Evolutionary conservation across 2,113 vertebrate genomes (phyloP), one percentile per base, ranked within the genome.

Genomic region (Indri indri): DNA sequence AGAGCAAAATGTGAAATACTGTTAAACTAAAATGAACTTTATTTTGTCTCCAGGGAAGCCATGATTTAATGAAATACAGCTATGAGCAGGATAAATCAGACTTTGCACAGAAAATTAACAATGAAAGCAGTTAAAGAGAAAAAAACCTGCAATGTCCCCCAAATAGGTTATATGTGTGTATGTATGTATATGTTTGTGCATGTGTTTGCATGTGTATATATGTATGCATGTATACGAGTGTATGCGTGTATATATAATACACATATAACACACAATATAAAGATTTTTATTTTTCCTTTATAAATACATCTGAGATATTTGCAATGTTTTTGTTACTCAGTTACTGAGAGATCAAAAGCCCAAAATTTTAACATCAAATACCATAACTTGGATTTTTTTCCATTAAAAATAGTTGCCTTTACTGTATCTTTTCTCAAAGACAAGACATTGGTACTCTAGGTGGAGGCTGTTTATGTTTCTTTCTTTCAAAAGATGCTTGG

Each of bases 401-500:
- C 79, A 63, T 92, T 59, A n/a, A 32, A 97, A 74, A 65, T 23
- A 59, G 17, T 91, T 97, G 66, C 80, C 59, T 42, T 98, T 98
- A 63, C 84, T 95, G 1, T 97, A 34, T 76, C 76, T 93, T 86
- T 96, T 95, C 80, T 94, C 85, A 86, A 97, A 98, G 94, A 97
- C 42, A 22, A 98, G 91, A 52, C 37, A 42, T 97, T 89, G 94
- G 92, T 94, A 76, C 95, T 96, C 88, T 50, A 88, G 88, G 91
- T 95, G 93, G 97, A 98, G 95, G 80, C 96, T 98, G 98, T 98
- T 99, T 98, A 95, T 98, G 97, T 98, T 97, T 98, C 97, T 98
- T 98, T 98, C 98, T 98, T 99, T 98, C 98, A 98, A 97, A 98
- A 99, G 97, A 98, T 97, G 82, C 97, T 99, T 99, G 99, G 99